Percentiles rank a stretch among this genome's conserved stretches.
Evolutionary conservation across 2,888 invertebrate species (phyloP).

Genomic region (Mycalesis mineus): DNA sequence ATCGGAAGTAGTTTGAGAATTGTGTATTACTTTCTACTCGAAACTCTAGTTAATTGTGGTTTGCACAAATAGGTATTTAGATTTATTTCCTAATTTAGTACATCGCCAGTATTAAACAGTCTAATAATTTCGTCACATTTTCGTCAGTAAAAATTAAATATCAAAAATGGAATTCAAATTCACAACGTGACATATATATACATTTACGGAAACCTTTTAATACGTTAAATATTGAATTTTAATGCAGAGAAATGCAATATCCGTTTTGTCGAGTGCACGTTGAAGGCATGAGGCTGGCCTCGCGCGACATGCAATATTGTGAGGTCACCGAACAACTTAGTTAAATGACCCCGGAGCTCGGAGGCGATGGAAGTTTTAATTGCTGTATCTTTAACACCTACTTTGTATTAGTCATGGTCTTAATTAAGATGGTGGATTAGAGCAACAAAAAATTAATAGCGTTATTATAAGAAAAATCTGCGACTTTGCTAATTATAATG

Average conservation of each 20-base stretch:
- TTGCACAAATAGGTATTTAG: no score
- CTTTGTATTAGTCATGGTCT: neutral
- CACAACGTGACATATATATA: no score
- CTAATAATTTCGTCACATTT: no score
- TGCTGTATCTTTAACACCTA: conserved; percentile 2
- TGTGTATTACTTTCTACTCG: no score
- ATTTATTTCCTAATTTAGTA: no score
- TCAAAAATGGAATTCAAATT: no score
- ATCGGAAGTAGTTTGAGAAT: no score
- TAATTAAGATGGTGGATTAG: conserved; percentile 3
- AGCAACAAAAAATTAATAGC: neutral
- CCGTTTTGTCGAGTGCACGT: neutral
- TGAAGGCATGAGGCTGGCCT: conserved; percentile 12
- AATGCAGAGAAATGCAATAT: neutral
- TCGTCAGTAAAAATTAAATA: no score
- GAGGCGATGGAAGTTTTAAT: neutral
- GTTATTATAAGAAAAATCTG: neutral
- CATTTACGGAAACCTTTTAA: no score
- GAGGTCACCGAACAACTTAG: conserved; percentile 19
- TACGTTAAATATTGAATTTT: no score
- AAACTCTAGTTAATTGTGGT: no score
- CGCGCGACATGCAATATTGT: conserved; percentile 19
- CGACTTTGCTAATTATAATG: neutral
- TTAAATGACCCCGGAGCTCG: conserved; percentile 19
- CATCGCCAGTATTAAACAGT: no score